These are phyloP conservation scores for Oncorhynchus gorbuscha DNA, from an alignment of 2,113 vertebrate species.

Conservation along the genomic window DNA sequence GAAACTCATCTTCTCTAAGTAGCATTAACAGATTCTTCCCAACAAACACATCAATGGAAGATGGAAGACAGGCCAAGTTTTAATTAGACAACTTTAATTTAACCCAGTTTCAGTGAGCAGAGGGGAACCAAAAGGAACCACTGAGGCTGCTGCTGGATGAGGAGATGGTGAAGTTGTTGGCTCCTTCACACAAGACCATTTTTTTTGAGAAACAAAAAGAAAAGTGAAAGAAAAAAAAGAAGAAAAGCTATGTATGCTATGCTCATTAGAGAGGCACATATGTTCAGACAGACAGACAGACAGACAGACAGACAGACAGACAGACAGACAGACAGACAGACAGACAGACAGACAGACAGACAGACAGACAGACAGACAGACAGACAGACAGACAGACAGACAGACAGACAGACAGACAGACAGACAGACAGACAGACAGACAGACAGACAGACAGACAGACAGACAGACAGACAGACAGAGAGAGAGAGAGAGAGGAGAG, in stretches of 20 bases:
- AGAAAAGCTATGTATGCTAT: slow-evolving; percentile 35
- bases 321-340: neutral
- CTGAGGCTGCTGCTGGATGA: slow-evolving; percentile 41
- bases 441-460: too few relatives aligned
- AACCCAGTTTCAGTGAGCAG: slow-evolving; percentile 49
- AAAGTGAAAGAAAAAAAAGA: slow-evolving; percentile 38
- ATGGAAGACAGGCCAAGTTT: slow-evolving; percentile 38
- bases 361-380: slow-evolving; percentile 19
- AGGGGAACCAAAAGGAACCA: slow-evolving; percentile 43
- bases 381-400: neutral
- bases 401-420: too few relatives aligned
- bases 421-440: too few relatives aligned
- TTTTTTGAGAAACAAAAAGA: slow-evolving; percentile 43
- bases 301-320: too few relatives aligned
- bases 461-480: too few relatives aligned
- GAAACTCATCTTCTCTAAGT: neutral
- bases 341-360: neutral
- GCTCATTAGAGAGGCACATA: slow-evolving; percentile 72
- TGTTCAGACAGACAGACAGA: slow-evolving; percentile 31
- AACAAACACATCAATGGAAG: neutral
- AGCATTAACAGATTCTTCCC: neutral
- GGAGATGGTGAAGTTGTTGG: slow-evolving; percentile 4
- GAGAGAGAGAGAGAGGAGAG: too few relatives aligned
- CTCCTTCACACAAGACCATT: slow-evolving; percentile 50
- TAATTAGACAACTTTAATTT: slow-evolving; percentile 55